Evolutionary conservation across 2,888 invertebrate genomes (phyloP).

Genomic region (Drosophila paramelanica): DNA sequence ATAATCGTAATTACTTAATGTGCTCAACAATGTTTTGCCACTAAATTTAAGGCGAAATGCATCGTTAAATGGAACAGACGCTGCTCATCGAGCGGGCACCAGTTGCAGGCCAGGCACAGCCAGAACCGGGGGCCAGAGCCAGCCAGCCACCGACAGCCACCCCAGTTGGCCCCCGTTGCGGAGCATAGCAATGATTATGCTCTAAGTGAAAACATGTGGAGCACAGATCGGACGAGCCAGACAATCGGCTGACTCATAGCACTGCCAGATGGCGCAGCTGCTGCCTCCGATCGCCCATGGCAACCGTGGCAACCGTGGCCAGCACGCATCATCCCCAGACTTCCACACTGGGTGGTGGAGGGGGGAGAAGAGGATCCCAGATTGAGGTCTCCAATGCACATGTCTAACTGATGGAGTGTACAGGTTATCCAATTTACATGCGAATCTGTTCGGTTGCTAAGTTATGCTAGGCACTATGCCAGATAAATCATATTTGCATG

Average conservation of each 20-base stretch:
- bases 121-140: not conserved
- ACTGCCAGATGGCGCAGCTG: slow-evolving; percentile 57
- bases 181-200: slow-evolving; percentile 50
- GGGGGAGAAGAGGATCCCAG: not conserved
- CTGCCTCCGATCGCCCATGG: slow-evolving; percentile 38
- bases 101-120: slow-evolving; percentile 1
- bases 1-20: slow-evolving; percentile 70
- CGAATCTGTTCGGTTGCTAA: slow-evolving; percentile 25
- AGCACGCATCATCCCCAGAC: slow-evolving; percentile 15
- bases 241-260: slow-evolving; percentile 59
- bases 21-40: slow-evolving; percentile 65
- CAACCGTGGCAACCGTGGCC: slow-evolving; percentile 18
- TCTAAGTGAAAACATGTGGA: slow-evolving; percentile 70
- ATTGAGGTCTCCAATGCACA: not conserved
- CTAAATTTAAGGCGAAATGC: slow-evolving; percentile 70
- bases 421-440: slow-evolving; percentile 40
- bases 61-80: slow-evolving; percentile 52
- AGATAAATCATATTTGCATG: slow-evolving; percentile 4
- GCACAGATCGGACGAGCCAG: slow-evolving; percentile 41
- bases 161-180: slow-evolving; percentile 1
- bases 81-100: not conserved
- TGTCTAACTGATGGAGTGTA: slow-evolving; percentile 8
- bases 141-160: slow-evolving; percentile 1
- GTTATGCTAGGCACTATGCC: slow-evolving; percentile 5
- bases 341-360: not conserved